Base-by-base conservation (phyloP, 2,113 vertebrate genomes). In the Gadus chalcogrammus region DNA sequence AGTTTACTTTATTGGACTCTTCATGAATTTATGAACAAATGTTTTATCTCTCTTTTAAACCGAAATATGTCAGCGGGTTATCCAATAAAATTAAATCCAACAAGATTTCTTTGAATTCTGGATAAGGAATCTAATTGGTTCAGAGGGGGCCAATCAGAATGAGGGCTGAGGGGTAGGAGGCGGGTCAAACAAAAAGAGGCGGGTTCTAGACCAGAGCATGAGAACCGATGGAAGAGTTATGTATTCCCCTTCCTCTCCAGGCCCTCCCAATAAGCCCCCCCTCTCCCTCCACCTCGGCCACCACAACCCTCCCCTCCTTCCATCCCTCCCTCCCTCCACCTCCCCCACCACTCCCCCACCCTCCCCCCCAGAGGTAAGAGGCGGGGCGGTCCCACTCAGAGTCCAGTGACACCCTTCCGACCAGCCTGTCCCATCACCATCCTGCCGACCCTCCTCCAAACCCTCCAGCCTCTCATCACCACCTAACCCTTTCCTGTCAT, bases 391-490 rank as follows among this genome's bases (percentile, higher is more conserved):
- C 13, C 73, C 71, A 85, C 74, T 11, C 38, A 42, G 38, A 42
- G 38, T 8, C 5, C 11, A 42, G 38, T 11, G 38, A 42, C 38
- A 42, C 5, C 38, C 38, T 42, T 62, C 73, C 1, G 53, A 20
- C 0, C 67, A 16, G 76, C 35, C 22, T 75, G 55, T 22, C 42
- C 64, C 42, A 4, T 16, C 84, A 81, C 74, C 85, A 88, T 86
- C 81, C 82, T 77, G 77, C 68, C 35, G 48, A 24, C 24, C 38
- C 65, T 65, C 65, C 77, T 70, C 61, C 64, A 84, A 81, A 72
- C 22, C 22, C 77, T 72, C 61, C 61, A 73, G 83, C 81, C 86
- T 88, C 85, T 90, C 87, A 87, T 90, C 86, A 84, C 79, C 0
- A 28, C 74, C 24, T 24, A 11, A 11, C 31, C 77, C 78, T 78